Evolutionary conservation across 2,888 invertebrate species (phyloP).

Genomic region (Drosophila fulvimacula): DNA sequence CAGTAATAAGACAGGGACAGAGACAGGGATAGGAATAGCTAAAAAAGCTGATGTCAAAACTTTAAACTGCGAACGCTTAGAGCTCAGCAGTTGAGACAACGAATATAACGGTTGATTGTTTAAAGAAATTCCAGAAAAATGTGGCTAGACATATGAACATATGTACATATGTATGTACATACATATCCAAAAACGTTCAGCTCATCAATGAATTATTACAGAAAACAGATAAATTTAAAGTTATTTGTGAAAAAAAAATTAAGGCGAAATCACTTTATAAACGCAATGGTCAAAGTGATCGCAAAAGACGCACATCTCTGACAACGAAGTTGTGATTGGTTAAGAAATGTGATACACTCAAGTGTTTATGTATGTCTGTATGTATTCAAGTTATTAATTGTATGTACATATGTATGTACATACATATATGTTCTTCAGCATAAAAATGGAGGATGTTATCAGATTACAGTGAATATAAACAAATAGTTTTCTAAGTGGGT

Average conservation of each 20-base stretch:
- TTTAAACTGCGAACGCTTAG: slow-evolving; percentile 3
- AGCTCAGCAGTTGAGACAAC: not conserved
- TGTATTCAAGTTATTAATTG: not conserved
- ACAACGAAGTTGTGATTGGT: not conserved
- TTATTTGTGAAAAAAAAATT: not conserved
- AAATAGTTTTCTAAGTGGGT: not conserved
- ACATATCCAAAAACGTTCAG: not conserved
- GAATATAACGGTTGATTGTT: not conserved
- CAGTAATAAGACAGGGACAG: not conserved
- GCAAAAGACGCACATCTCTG: slow-evolving; percentile 15
- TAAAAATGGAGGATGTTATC: not conserved
- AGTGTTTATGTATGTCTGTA: not conserved
- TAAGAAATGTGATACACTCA: slow-evolving; percentile 26
- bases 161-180: not conserved
- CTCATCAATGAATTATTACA: not conserved
- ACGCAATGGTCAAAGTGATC: slow-evolving; percentile 4
- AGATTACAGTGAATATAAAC: not conserved
- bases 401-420: not conserved
- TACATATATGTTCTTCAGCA: not conserved
- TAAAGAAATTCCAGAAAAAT: no score
- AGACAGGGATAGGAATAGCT: not conserved
- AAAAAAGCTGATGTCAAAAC: slow-evolving; percentile 10
- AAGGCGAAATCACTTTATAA: not conserved
- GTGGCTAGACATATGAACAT: no score
- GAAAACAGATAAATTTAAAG: not conserved